phyloP scores from a whole-genome alignment of 2,888 invertebrate genomes.

The Drosophila flavopinicola region DNA sequence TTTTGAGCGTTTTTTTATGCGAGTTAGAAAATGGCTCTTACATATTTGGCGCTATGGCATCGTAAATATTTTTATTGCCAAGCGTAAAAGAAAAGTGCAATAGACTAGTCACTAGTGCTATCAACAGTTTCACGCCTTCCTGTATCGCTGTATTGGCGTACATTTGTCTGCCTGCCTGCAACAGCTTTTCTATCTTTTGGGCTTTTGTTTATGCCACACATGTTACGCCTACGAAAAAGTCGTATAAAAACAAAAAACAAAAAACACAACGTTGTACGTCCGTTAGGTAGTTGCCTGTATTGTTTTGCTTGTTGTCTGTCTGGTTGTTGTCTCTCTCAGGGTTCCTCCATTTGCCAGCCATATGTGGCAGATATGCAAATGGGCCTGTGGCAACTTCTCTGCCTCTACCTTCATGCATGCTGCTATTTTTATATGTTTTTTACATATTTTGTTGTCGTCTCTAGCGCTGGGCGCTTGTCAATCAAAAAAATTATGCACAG shows the following conservation, averaged over 20 bases:
- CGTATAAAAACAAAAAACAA: slow-evolving; percentile 64
- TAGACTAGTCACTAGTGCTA: slow-evolving; percentile 58
- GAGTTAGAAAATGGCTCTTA: slow-evolving; percentile 49
- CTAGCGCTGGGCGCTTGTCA: slow-evolving; percentile 56
- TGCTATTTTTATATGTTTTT: slow-evolving; percentile 57
- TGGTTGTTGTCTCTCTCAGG: slow-evolving; percentile 26
- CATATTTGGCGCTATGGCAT: slow-evolving; percentile 70
- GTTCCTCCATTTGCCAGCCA: slow-evolving; percentile 70
- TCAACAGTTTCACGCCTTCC: slow-evolving; percentile 76
- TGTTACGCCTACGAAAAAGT: slow-evolving; percentile 75
- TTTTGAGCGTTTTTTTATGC: slow-evolving; percentile 9
- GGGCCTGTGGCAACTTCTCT: slow-evolving; percentile 53
- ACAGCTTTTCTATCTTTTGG: slow-evolving; percentile 35
- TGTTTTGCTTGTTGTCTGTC: slow-evolving; percentile 23
- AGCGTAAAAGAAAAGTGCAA: slow-evolving; percentile 69
- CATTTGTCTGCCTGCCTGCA: slow-evolving; percentile 8
- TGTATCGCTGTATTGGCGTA: slow-evolving; percentile 30
- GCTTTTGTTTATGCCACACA: slow-evolving; percentile 76
- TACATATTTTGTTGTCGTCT: slow-evolving; percentile 46
- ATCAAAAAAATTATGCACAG: slow-evolving; percentile 62
- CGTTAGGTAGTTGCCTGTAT: slow-evolving; percentile 43
- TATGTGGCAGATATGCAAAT: slow-evolving; percentile 74
- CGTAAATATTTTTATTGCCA: slow-evolving; percentile 75
- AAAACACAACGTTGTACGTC: slow-evolving; percentile 46
- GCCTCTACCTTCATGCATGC: slow-evolving; percentile 49